phyloP scores from a whole-genome alignment of 2,113 vertebrate genomes.

The Monopterus albus region DNA sequence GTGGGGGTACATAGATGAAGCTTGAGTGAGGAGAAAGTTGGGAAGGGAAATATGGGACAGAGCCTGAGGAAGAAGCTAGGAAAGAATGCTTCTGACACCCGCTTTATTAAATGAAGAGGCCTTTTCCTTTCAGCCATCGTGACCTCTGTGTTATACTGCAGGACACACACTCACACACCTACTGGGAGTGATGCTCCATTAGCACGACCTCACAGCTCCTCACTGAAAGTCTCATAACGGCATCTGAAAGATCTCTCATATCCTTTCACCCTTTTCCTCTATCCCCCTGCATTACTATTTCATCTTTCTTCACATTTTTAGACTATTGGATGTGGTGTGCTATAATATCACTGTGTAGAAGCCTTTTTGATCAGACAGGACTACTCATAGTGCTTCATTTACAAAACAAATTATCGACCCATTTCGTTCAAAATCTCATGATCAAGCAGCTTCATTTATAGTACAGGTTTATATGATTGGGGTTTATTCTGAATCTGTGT shows the following conservation, averaged over 20 bases:
- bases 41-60: slow-evolving; percentile 40
- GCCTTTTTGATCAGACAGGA: slow-evolving; percentile 49
- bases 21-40: slow-evolving; percentile 24
- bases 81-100: slow-evolving; percentile 44
- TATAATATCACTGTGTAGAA: slow-evolving; percentile 39
- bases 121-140: slow-evolving; percentile 46
- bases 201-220: slow-evolving; percentile 44
- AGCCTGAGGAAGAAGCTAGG: slow-evolving; percentile 36
- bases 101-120: slow-evolving; percentile 66
- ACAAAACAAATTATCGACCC: slow-evolving; percentile 1
- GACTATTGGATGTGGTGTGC: slow-evolving; percentile 55
- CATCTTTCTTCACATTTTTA: slow-evolving; percentile 39
- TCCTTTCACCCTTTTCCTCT: slow-evolving; percentile 39
- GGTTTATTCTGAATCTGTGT: not conserved
- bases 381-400: slow-evolving; percentile 12
- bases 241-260: slow-evolving; percentile 61
- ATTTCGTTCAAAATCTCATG: no score
- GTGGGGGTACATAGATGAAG: not conserved
- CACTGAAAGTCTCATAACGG: slow-evolving; percentile 63
- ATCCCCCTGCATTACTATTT: slow-evolving; percentile 21
- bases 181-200: slow-evolving; percentile 55
- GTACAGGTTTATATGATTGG: not conserved
- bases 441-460: no score
- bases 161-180: slow-evolving; percentile 41
- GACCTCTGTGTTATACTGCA: slow-evolving; percentile 49